Base-by-base conservation (phyloP, 2,113 vertebrate species). In the Rhinichthys klamathensis region DNA sequence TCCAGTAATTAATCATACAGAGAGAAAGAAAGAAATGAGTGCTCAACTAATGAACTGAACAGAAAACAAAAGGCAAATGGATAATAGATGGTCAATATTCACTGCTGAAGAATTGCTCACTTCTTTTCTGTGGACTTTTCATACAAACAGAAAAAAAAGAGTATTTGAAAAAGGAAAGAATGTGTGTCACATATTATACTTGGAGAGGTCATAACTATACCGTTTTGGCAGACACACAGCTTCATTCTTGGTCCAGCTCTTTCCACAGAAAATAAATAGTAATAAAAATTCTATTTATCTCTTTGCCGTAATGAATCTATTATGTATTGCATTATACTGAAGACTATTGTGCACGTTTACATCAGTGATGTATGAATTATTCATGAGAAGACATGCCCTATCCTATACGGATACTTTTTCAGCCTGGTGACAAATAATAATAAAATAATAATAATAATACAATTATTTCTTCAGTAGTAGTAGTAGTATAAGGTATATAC, bases 11-110 rank as follows among this genome's bases (percentile, higher is more conserved):
- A 84, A 70, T 70, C 67, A 74, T 84, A 27, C 21, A 6, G 65
- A 80, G 18, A 44, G 32, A 86, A 67, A 73, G 46, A 85, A 88
- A 80, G 67, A 46, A 30, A 67, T 30, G 6, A 74, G 11, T 11
- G 13, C 35, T 44, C 84, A 81, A 70, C 70, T 80, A 67, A 84
- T 86, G 49, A 86, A 84, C 30, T 35, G 60, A 76, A 86, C 80
- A 23, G 25, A 82, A 61, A 61, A 82, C 72, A 81, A 78, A 85
- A 82, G 61, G 49, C 41, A 49, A 35, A 79, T 4, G 21, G 25
- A 84, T 75, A 69, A 80, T 76, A 69, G 61, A 63, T 74, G 10
- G 56, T 23, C 41, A 38, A 7, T 16, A 78, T 61, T 35, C 63
- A 27, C 11, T 11, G 58, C 46, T 76, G 0, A 77, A 77, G 30